These are phyloP conservation scores for Netelia fuscicornis DNA, from an alignment of 2,888 invertebrate species.

Conservation along the genomic window DNA sequence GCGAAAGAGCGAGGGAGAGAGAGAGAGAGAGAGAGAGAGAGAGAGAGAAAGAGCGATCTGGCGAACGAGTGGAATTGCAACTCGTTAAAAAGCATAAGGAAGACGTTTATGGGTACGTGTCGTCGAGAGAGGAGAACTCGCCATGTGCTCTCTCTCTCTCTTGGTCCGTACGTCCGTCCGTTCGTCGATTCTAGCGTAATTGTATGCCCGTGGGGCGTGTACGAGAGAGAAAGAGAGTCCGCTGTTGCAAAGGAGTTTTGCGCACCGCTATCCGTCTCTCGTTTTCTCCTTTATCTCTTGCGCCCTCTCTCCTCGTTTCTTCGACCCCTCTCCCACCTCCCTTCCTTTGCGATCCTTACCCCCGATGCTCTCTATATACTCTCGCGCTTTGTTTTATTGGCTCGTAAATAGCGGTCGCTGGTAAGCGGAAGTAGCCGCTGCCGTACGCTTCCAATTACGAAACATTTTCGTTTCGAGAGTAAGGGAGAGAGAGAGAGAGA, in stretches of 20 bases:
- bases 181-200: slow-evolving; percentile 75
- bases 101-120: slow-evolving; percentile 75
- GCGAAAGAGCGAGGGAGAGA: slow-evolving; percentile 26
- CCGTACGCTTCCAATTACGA: slow-evolving; percentile 77
- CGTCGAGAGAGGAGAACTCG: slow-evolving; percentile 59
- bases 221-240: background rate
- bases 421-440: slow-evolving; percentile 78
- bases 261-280: slow-evolving; percentile 20
- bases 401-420: slow-evolving; percentile 80
- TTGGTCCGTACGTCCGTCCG: slow-evolving; percentile 63
- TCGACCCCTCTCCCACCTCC: background rate
- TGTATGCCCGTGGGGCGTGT: slow-evolving; percentile 72
- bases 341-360: slow-evolving; percentile 15
- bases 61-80: slow-evolving; percentile 68
- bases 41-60: slow-evolving; percentile 57
- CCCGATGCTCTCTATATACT: slow-evolving; percentile 11
- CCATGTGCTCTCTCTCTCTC: slow-evolving; percentile 29
- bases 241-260: slow-evolving; percentile 16
- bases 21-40: slow-evolving; percentile 44
- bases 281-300: slow-evolving; percentile 18
- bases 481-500: slow-evolving; percentile 26
- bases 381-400: slow-evolving; percentile 79
- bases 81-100: slow-evolving; percentile 73
- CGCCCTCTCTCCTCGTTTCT: slow-evolving; percentile 17
- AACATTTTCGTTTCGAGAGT: slow-evolving; percentile 71